A percentile compares a stretch with the other conserved stretches of the same genome.
Evolutionary conservation across 2,113 vertebrate species (phyloP).

Genomic region (Tretioscincus oriximinensis): DNA sequence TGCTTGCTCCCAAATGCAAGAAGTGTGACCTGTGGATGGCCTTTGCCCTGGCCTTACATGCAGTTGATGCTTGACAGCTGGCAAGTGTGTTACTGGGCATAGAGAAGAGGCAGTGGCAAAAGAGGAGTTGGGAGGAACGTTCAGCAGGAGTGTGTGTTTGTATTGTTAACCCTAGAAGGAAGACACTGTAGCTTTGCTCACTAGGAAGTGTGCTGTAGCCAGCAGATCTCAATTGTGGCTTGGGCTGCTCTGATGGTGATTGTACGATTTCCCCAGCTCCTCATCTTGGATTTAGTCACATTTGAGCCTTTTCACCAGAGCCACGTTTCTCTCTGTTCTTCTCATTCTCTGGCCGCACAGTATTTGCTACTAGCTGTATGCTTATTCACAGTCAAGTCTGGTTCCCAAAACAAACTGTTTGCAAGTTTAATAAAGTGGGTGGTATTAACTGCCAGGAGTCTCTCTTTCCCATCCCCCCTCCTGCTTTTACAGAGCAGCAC

Average conservation of each 20-base stretch:
- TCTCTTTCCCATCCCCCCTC: neutral
- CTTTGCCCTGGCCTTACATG: conserved; percentile 4
- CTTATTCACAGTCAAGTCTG: neutral
- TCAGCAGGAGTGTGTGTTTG: neutral
- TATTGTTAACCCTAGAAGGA: neutral
- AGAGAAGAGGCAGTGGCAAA: neutral
- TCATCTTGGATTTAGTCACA: neutral
- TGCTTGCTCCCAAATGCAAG: neutral
- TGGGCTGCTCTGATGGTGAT: neutral
- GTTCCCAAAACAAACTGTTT: neutral
- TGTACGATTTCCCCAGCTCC: neutral
- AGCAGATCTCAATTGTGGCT: neutral
- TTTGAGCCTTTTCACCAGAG: neutral
- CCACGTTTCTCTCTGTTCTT: neutral
- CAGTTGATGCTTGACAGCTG: neutral
- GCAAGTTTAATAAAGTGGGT: neutral
- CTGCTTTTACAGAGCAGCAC: neutral
- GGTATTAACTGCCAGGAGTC: neutral
- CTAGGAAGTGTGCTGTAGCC: neutral
- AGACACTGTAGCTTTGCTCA: neutral
- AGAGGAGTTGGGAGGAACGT: neutral
- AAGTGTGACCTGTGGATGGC: neutral
- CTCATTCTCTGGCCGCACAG: neutral
- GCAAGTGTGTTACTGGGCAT: conserved; percentile 1
- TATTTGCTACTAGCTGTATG: neutral